phyloP scores from a whole-genome alignment of 2,113 vertebrate genomes.

The Xenopus tropicalis region UCB_Xtro_10.0 CM004448.2:102138501-102139000 shows the following conservation, averaged over 20 bases:
- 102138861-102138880: conserved; percentile 51
- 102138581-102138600: conserved; percentile 47
- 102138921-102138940: conserved; percentile 56
- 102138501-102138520: conserved; percentile 43
- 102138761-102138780: conserved; percentile 47
- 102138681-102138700: conserved; percentile 45
- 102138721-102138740: conserved; percentile 46
- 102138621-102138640: conserved; percentile 45
- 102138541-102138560: conserved; percentile 42
- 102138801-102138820: conserved; percentile 2
- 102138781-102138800: conserved; percentile 42
- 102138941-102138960: conserved; percentile 51
- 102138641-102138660: conserved; percentile 34
- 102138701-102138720: conserved; percentile 49
- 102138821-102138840: conserved; percentile 43
- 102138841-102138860: conserved; percentile 49
- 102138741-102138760: conserved; percentile 38
- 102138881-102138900: conserved; percentile 47
- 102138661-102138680: conserved; percentile 48
- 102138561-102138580: conserved; percentile 36
- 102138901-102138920: conserved; percentile 53
- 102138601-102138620: conserved; percentile 46
- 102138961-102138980: conserved; percentile 51
- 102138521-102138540: conserved; percentile 41
- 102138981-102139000: conserved; percentile 47